A percentile compares a stretch with the other conserved stretches of the same genome.
Conservation (phyloP, 2,888 invertebrate species). For the Hipparchia sbordonii region DNA sequence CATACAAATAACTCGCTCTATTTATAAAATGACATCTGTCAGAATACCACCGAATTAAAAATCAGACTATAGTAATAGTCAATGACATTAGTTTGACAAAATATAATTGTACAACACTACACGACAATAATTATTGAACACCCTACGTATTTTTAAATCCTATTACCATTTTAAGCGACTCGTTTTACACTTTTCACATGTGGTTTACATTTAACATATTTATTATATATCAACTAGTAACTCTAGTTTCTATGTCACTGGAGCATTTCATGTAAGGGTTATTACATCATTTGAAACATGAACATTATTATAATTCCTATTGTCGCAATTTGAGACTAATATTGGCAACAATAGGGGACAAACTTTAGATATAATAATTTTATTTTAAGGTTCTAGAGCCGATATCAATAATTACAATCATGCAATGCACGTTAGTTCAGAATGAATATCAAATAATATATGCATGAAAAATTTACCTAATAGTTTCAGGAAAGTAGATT, state of each 20-base stretch:
- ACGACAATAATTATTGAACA: no score
- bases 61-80: no score
- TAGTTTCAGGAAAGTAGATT: not conserved
- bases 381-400: not conserved
- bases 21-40: no score
- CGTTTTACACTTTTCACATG: not conserved
- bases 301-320: not conserved
- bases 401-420: not conserved
- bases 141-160: not conserved
- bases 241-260: not conserved
- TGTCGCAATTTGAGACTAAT: not conserved
- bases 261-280: not conserved
- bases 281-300: not conserved
- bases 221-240: not conserved
- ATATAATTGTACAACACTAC: no score
- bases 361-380: no score
- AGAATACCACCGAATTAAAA: no score
- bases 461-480: not conserved
- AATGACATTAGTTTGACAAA: no score
- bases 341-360: not conserved
- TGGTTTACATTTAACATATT: not conserved
- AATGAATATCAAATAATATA: not conserved
- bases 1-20: no score
- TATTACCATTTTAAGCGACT: not conserved
- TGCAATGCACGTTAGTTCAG: not conserved